A percentile compares a stretch with the other conserved stretches of the same genome.
phyloP scores from a whole-genome alignment of 2,888 invertebrate genomes.

The Synanthedon myopaeformis region DNA sequence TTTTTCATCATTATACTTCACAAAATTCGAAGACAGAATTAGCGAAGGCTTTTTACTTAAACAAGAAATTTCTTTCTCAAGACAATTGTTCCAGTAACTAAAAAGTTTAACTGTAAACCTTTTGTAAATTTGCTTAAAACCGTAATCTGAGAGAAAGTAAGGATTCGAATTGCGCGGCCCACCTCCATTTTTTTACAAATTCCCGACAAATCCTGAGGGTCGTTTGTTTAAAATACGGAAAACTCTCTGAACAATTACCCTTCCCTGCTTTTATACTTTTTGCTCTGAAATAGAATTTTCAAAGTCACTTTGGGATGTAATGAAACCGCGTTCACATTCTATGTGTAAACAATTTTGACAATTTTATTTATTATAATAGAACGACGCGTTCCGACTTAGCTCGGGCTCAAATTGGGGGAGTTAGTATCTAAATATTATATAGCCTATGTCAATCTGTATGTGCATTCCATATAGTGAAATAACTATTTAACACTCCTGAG shows the following conservation, averaged over 20 bases:
- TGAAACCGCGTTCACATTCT: neutral
- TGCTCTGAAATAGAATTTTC: neutral
- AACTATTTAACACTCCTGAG: no score
- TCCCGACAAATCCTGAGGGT: slow-evolving; percentile 12
- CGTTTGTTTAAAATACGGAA: slow-evolving; percentile 17
- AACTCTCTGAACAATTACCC: slow-evolving; percentile 16
- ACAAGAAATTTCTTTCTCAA: slow-evolving; percentile 14
- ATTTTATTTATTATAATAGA: no score
- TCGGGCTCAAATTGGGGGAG: no score
- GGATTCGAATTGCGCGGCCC: slow-evolving; percentile 5
- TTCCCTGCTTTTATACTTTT: neutral
- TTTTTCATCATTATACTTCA: no score
- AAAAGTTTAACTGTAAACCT: slow-evolving; percentile 12
- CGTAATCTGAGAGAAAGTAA: slow-evolving; percentile 4
- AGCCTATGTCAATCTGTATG: no score
- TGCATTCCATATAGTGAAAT: no score
- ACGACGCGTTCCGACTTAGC: no score
- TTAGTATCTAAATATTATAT: no score
- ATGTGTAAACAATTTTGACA: no score
- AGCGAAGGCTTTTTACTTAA: slow-evolving; percentile 12
- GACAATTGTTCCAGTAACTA: slow-evolving; percentile 16
- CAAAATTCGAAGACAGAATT: no score
- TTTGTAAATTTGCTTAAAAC: slow-evolving; percentile 8
- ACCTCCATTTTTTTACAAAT: slow-evolving; percentile 13
- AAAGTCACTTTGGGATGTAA: neutral